A percentile compares a stretch with the other conserved stretches of the same genome.
phyloP scores from a whole-genome alignment of 1,140 invertebrate species.

The Asbolus verrucosus region DNA sequence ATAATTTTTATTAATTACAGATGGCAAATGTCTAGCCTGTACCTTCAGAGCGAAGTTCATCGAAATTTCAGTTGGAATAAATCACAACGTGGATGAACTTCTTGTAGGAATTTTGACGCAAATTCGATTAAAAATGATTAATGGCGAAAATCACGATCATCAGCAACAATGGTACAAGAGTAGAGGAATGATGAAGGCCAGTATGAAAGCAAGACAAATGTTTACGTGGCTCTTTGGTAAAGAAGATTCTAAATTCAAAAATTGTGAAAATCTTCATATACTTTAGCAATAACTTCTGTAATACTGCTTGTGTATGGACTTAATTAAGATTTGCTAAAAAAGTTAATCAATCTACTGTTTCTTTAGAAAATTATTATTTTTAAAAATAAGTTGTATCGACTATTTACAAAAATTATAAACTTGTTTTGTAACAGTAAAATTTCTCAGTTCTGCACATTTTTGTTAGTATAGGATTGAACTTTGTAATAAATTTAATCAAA shows the following conservation, averaged over 20 bases:
- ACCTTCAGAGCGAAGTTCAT: slow-evolving; percentile 89
- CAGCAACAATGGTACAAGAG: slow-evolving; percentile 84
- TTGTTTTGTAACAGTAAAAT: no score
- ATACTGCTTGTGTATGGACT: no score
- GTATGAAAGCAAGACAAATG: slow-evolving; percentile 90
- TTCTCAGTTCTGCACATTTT: no score
- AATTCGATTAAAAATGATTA: slow-evolving; percentile 80
- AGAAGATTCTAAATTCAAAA: slow-evolving; percentile 90
- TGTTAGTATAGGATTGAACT: no score
- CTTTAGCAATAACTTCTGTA: slow-evolving; percentile 70
- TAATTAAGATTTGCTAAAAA: no score
- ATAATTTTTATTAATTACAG: no score
- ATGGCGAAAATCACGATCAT: slow-evolving; percentile 71
- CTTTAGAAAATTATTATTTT: no score
- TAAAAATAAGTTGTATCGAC: no score
- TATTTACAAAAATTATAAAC: no score
- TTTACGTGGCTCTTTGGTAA: slow-evolving; percentile 91
- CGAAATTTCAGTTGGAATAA: slow-evolving; percentile 90
- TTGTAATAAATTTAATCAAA: no score
- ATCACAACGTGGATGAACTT: slow-evolving; percentile 90
- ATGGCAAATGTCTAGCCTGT: slow-evolving; percentile 88
- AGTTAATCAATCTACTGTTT: no score
- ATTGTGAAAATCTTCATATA: slow-evolving; percentile 89
- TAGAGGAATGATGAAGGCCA: slow-evolving; percentile 82
- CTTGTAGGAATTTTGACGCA: slow-evolving; percentile 85